Base-by-base conservation (phyloP, 2,113 vertebrate genomes). In the Coturnix japonica region DNA sequence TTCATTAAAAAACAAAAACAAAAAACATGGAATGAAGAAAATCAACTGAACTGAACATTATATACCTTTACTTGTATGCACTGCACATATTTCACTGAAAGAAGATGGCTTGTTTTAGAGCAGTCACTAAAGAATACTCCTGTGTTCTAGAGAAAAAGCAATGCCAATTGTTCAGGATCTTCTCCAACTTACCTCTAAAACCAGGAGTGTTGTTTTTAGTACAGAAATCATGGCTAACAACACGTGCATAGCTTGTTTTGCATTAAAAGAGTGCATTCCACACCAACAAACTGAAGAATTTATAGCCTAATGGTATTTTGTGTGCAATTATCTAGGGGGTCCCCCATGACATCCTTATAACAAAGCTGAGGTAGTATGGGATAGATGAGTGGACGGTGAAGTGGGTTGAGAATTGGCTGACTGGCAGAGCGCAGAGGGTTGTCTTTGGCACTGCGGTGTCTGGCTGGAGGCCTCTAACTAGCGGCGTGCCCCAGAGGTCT, bases 51-150 rank as follows among this genome's bases (percentile, higher is more conserved):
- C 5, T 77, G 54, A 35, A 76, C 53, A 60, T 25, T 17, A 76
- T 35, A 17, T 43, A 79, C 8, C 11, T 41, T 85, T 33, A 56
- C 31, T 22, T 2, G 5, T 0, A 3, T 4, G 16, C 0, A 1
- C 35, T 46, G 21, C 30, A 19, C 15, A 47, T 3, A 23, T 71
- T 66, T 83, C 1, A 0, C 51, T 49, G 46, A 16, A 35, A 73
- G 28, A 60, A 49, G 14, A 37, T 11, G 31, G 9, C 33, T 76
- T 47, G 20, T n/a, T 63, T 60, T 35, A 49, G 33, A 33, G 37
- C 51, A 63, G 15, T 71, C 17, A 43, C 31, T 84, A 75, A 67
- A 90, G 31, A 56, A 18, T 13, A 56, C 21, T 54, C 10, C 26
- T 71, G 33, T 28, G 4, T 51, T 83, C 33, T 30, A 66, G n/a